Base-by-base conservation (phyloP, 2,888 invertebrate species). In the Tetranychus truncatus region DNA sequence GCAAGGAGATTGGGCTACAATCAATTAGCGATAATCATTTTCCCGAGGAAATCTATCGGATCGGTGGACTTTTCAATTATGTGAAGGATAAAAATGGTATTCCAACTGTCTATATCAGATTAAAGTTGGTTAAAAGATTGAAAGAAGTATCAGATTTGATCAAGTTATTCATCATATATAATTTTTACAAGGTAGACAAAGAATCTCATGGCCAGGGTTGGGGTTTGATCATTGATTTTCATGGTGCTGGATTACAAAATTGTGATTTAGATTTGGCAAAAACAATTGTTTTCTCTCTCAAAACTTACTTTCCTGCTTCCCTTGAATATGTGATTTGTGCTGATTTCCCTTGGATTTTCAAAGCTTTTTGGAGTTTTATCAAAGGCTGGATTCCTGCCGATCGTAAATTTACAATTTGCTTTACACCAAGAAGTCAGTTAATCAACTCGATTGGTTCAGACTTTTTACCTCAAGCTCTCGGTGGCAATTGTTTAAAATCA, bases 271-370 rank as follows among this genome's bases (percentile, higher is more conserved):
- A 74, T 44, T n/a, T 74, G 44, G 67, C 69, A 44, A 21, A 20
- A 44, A n/a, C 15, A 5, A 34, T 74, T 45, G 18, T 74, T 21
- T 21, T 21, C 18, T 18, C 18, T 6, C 20, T 74, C 15, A 74
- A 66, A 66, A 18, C n/a, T 66, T 69, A 74, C 21, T 69, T 74
- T 44, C 74, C 74, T 18, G 15, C 69, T 15, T 20, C 21, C n/a
- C 45, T 74, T 7, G 67, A 20, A 7, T 74, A 69, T 24, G 66
- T 44, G 18, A 11, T 74, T 18, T 34, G 44, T 24, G 67, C 67
- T n/a, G 69, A 74, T 21, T 74, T 74, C 44, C 74, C 74, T 44
- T 74, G 74, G 74, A 44, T 74, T 24, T 21, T 74, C 7, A 21
- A 34, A 18, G 69, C 74, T 18, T 66, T 74, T 45, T 74, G 66